These are phyloP conservation scores for Mormyrops boulengeri DNA, from an alignment of 2,797 vertebrate species.

Conservation along the genomic window DNA sequence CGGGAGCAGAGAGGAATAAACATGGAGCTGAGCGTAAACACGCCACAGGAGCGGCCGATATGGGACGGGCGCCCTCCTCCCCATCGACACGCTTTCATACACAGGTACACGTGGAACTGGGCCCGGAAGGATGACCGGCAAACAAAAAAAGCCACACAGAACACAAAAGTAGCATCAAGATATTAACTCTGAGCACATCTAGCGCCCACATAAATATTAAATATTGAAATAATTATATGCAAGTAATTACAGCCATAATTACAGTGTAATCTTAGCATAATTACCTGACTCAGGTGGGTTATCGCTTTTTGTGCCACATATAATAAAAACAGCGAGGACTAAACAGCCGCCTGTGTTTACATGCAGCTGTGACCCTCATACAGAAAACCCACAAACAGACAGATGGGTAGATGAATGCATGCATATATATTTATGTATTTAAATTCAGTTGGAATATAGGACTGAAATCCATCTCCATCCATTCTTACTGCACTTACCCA, in stretches of 20 bases:
- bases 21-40: background rate
- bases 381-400: background rate
- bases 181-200: background rate
- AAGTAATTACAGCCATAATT: background rate
- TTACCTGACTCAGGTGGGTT: background rate
- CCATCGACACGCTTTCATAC: background rate
- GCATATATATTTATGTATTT: background rate
- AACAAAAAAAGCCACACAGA: background rate
- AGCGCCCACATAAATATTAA: background rate
- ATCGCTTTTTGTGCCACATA: background rate
- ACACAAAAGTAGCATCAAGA: background rate
- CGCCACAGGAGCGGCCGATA: background rate
- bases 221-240: conserved; percentile 6
- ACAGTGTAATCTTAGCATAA: conserved; percentile 3
- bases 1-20: conserved; percentile 21
- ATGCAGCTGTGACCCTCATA: background rate
- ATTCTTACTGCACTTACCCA: background rate
- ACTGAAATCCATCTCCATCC: background rate
- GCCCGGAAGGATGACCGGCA: background rate
- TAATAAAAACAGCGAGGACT: background rate
- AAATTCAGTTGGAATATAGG: background rate
- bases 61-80: background rate
- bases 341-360: background rate
- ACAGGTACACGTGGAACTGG: background rate
- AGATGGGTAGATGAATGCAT: background rate